phyloP scores from a whole-genome alignment of 1,140 invertebrate genomes.

The Leptonema lineaticorne region DNA sequence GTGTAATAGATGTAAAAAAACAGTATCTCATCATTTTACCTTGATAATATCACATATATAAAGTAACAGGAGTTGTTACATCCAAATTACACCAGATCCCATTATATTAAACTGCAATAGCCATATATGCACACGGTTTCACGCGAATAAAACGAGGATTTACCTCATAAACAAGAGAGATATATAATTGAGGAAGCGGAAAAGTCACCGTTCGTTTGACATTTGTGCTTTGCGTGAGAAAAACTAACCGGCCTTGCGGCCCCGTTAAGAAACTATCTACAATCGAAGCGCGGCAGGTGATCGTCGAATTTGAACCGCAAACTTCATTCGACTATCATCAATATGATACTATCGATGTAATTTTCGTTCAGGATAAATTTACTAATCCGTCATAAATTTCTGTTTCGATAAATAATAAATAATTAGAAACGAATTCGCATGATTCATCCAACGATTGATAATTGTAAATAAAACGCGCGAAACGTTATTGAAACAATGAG shows the following conservation, averaged over 20 bases:
- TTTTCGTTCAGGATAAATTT: background rate
- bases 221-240: slow-evolving; percentile 7
- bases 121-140: no score
- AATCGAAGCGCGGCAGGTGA: background rate
- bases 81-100: no score
- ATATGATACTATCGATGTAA: background rate
- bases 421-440: background rate
- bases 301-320: background rate
- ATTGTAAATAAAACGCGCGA: background rate
- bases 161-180: no score
- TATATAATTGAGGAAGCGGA: slow-evolving; percentile 12
- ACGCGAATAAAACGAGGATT: no score
- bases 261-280: no score
- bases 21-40: no score
- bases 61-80: no score
- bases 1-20: no score
- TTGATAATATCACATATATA: no score
- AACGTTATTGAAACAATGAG: slow-evolving; percentile 1
- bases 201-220: slow-evolving; percentile 10
- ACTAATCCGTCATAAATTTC: no score
- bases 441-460: background rate
- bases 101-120: no score
- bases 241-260: slow-evolving; percentile 8
- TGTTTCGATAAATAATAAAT: no score
- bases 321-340: background rate